phyloP scores from a whole-genome alignment of 2,113 vertebrate species.

The Centropus unirufus region DNA sequence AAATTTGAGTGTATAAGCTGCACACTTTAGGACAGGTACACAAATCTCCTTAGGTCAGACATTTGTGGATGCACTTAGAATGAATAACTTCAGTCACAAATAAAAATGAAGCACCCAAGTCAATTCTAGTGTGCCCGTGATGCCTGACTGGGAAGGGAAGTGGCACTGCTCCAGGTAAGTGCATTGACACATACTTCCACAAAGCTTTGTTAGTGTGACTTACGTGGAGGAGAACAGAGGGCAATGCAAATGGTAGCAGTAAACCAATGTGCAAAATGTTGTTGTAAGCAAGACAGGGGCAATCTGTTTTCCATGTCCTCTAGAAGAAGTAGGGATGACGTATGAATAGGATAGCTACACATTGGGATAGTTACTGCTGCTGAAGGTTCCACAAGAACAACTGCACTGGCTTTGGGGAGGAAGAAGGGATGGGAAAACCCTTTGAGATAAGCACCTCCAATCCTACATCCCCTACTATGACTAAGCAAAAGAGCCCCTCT shows the following conservation, averaged over 20 bases:
- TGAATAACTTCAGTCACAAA: neutral
- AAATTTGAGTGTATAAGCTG: neutral
- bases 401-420: neutral
- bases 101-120: neutral
- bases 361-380: neutral
- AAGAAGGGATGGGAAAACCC: neutral
- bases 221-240: neutral
- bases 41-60: neutral
- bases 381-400: neutral
- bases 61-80: neutral
- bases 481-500: neutral
- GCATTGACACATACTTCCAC: neutral
- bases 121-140: neutral
- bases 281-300: neutral
- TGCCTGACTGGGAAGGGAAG: neutral
- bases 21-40: neutral
- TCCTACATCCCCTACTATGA: neutral
- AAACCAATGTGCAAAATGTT: rapidly evolving
- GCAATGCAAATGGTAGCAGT: neutral
- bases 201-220: neutral
- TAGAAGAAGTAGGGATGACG: neutral
- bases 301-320: neutral
- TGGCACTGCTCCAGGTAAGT: neutral
- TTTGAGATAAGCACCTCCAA: neutral
- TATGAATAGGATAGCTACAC: rapidly evolving